Evolutionary conservation across 2,797 vertebrate species (phyloP), one percentile per base, ranked within the genome.

Genomic region (Rhinophrynus dorsalis): DNA sequence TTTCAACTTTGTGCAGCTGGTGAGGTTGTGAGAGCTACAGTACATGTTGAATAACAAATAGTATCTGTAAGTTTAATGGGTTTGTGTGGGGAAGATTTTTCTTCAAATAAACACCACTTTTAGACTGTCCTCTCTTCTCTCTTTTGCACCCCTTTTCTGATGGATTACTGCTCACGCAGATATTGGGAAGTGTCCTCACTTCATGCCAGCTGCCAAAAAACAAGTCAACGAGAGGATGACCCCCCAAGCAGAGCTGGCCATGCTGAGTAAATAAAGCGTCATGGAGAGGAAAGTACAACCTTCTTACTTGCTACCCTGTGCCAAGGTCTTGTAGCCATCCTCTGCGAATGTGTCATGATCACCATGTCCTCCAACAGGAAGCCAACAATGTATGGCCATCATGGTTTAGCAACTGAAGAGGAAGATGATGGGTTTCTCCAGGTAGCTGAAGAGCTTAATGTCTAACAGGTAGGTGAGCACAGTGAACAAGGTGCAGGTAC

Each of bases 241-340:
- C 96, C 96, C 98, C 96, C 96, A 98, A 82, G 98, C 98, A 66
- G 96, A 98, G 86, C 95, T 97, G 83, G 96, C 95, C 96, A 98
- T 98, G 79, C 96, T 91, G 6, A 98, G 98, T 87, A 98, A 98
- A 74, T 98, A 98, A 0, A 97, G 90, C 94, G 97, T 96, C 96
- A 98, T 97, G 84, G 98, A 98, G 75, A 98, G 93, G 74, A 98
- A 96, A 77, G 96, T 98, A 89, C 96, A 98, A 51, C 95, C 95
- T 77, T 98, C 96, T 62, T 96, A 93, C 70, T 98, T 97, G 1
- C 96, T 98, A 77, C 96, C 96, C 83, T 98, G 96, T 0, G 94
- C 96, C 84, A 98, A 94, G 0, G 95, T 98, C 71, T 92, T 86
- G 10, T 91, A 89, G 45, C 96, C 93, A 0, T 96, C 94, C 56